phyloP scores from a whole-genome alignment of 2,797 vertebrate genomes.

The Mionectes olivaceus region DNA sequence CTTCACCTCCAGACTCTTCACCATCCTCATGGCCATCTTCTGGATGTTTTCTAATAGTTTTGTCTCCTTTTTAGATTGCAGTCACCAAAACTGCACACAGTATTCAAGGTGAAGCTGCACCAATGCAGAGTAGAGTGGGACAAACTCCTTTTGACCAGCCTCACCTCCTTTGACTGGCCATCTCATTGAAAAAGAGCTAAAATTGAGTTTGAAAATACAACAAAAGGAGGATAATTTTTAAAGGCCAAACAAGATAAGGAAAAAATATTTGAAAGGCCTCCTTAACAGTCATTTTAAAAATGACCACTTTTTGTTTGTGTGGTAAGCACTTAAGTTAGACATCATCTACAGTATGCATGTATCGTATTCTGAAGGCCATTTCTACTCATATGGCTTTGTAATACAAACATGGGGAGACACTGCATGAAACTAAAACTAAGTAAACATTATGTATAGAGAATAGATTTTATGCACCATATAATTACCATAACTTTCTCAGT shows the following conservation, averaged over 20 bases:
- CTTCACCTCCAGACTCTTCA: background rate
- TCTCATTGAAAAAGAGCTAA: background rate
- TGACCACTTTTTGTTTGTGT: background rate
- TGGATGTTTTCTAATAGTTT: background rate
- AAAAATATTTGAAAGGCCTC: background rate
- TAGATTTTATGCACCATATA: slow-evolving; percentile 21
- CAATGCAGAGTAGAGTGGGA: background rate
- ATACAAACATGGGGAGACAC: background rate
- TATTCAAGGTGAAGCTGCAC: background rate
- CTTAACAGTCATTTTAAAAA: background rate
- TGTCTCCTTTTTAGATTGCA: background rate
- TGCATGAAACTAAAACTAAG: slow-evolving; percentile 23
- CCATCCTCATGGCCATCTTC: background rate
- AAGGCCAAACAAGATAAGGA: background rate
- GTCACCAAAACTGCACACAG: background rate
- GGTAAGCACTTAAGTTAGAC: background rate
- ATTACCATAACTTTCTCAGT: slow-evolving; percentile 37
- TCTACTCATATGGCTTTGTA: background rate
- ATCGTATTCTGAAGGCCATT: background rate
- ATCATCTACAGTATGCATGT: background rate
- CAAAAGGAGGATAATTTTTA: background rate
- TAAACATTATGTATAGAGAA: slow-evolving; percentile 24
- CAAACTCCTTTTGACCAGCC: background rate
- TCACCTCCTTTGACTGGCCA: background rate
- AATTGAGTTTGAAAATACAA: background rate